Percentiles rank a stretch among this genome's conserved stretches.
Evolutionary conservation across 1,140 invertebrate species (phyloP).

Genomic region (Bombus impatiens): DNA sequence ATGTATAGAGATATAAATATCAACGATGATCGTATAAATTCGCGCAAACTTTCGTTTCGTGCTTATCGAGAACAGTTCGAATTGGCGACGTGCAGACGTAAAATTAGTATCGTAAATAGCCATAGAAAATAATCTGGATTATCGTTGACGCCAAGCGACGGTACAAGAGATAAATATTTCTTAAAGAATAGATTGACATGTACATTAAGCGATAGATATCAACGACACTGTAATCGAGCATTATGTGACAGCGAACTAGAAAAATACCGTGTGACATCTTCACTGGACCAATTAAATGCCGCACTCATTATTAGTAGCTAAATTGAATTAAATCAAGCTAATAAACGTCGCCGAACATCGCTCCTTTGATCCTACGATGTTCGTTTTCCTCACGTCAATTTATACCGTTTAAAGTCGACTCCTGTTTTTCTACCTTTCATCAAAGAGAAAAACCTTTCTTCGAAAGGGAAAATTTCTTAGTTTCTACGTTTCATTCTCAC

Average conservation of each 20-base stretch:
- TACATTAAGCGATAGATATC: constrained; percentile 39
- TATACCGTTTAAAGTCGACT: constrained; percentile 41
- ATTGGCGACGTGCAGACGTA: no score
- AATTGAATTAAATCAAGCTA: constrained; percentile 78
- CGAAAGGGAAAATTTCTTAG: no score
- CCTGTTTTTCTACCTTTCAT: constrained; percentile 22
- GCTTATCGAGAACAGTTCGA: no score
- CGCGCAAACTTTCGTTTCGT: no score
- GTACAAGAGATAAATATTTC: no score
- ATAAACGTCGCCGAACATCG: constrained; percentile 67
- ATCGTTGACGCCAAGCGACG: no score
- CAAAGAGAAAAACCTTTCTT: no score
- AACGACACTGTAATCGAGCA: background rate
- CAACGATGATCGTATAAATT: background rate
- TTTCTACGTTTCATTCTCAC: no score
- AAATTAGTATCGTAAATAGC: no score
- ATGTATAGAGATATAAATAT: no score
- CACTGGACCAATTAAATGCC: constrained; percentile 68
- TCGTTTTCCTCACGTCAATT: constrained; percentile 74
- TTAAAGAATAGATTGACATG: background rate
- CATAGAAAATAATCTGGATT: no score
- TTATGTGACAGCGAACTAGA: constrained; percentile 40
- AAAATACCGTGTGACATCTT: constrained; percentile 73
- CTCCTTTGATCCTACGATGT: constrained; percentile 68
- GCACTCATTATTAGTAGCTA: constrained; percentile 74